Percentiles rank a stretch among this genome's conserved stretches.
These are phyloP conservation scores for Onychomys arenicola DNA, from an alignment of 2,797 vertebrate genomes.

Conservation along the genomic window DNA sequence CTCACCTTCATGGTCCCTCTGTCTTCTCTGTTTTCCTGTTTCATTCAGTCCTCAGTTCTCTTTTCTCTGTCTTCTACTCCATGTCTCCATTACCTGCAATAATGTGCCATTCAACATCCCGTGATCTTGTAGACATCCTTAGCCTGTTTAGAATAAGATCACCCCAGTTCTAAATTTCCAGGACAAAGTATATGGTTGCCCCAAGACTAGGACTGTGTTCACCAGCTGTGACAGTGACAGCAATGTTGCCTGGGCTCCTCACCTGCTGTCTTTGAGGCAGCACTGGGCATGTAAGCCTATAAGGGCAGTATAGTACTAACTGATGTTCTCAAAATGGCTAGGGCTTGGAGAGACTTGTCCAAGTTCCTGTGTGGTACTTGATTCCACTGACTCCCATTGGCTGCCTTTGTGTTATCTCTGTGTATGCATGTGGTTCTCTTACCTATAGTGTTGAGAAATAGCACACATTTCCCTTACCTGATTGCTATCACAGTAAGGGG, in stretches of 20 bases:
- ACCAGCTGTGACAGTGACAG: not conserved
- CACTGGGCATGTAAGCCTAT: not conserved
- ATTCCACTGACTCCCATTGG: not conserved
- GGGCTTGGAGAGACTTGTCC: not conserved
- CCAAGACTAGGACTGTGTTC: not conserved
- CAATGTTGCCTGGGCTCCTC: not conserved
- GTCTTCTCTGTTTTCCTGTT: not conserved
- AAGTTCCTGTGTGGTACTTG: not conserved
- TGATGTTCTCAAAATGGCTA: not conserved
- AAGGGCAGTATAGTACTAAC: accelerated
- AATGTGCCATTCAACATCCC: not conserved
- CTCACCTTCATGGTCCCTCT: not conserved
- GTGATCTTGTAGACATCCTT: not conserved
- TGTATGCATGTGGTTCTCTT: not conserved
- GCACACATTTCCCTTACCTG: not conserved
- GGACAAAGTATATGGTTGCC: not conserved
- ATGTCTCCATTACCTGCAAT: not conserved
- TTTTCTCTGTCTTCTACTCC: not conserved
- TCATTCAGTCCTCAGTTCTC: not conserved
- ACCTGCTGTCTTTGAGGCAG: not conserved
- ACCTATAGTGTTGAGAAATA: not conserved
- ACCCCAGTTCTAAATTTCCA: not conserved
- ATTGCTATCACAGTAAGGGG: not conserved
- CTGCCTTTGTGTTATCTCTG: not conserved
- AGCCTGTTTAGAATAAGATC: not conserved